phyloP scores from a whole-genome alignment of 2,888 invertebrate species.

The Ichneumoninae sp. region DNA sequence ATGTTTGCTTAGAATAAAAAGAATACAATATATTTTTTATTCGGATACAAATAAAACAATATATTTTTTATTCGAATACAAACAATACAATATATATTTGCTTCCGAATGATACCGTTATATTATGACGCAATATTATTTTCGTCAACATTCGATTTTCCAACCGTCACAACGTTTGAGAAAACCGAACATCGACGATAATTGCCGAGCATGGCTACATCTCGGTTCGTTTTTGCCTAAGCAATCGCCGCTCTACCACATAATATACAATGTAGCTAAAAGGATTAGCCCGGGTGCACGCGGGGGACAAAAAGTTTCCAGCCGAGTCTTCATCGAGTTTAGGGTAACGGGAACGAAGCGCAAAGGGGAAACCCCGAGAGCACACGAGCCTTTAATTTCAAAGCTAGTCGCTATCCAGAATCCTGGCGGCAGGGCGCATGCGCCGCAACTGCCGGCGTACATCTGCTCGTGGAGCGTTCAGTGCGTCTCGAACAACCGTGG shows the following conservation, averaged over 20 bases:
- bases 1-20: background rate
- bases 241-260: background rate
- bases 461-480: constrained; percentile 68
- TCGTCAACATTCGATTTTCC: too few relatives aligned
- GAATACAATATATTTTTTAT: background rate
- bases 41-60: background rate
- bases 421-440: constrained; percentile 70
- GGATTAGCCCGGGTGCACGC: constrained; percentile 4
- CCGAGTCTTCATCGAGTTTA: constrained; percentile 8
- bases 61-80: background rate
- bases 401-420: constrained; percentile 42
- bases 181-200: too few relatives aligned
- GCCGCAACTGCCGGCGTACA: constrained; percentile 65
- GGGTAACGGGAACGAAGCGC: background rate
- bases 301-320: constrained; percentile 29
- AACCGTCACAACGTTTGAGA: too few relatives aligned
- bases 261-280: background rate
- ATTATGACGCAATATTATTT: too few relatives aligned
- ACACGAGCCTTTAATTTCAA: constrained; percentile 51
- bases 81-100: background rate
- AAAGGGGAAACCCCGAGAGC: constrained; percentile 18
- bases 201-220: too few relatives aligned
- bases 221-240: background rate
- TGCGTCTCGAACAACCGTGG: constrained; percentile 72
- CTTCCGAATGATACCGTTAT: too few relatives aligned